phyloP scores from a whole-genome alignment of 2,113 vertebrate species.

The Xenus cinereus region DNA sequence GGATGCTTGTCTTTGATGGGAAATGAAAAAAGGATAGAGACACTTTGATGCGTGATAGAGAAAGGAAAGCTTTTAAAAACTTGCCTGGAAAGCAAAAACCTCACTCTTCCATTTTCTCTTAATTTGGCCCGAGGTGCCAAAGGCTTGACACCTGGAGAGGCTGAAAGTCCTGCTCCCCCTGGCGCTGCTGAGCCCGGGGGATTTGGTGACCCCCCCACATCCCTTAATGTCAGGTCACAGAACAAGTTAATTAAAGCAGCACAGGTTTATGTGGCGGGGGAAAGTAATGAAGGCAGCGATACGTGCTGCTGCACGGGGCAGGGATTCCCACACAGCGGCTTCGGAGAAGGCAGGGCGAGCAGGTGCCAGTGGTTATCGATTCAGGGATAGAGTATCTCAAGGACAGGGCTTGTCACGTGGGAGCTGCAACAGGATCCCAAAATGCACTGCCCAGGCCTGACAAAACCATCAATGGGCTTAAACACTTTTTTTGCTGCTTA shows the following conservation, averaged over 20 bases:
- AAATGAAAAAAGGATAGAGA: not conserved
- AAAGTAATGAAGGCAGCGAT: not conserved
- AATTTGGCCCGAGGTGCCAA: accelerated
- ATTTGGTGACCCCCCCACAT: not conserved
- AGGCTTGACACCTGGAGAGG: not conserved
- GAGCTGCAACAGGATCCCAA: not conserved
- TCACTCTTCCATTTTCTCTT: not conserved
- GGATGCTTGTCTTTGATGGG: not conserved
- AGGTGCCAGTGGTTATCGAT: constrained; percentile 13
- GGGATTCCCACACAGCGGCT: not conserved
- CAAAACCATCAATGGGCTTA: not conserved
- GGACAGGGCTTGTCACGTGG: not conserved
- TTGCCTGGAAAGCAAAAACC: not conserved
- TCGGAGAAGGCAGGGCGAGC: not conserved
- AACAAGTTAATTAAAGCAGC: not conserved
- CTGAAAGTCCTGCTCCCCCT: not conserved
- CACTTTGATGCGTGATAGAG: not conserved
- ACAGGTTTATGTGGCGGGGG: not conserved
- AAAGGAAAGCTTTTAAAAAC: not conserved
- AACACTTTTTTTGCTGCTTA: not conserved
- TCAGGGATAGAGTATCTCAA: not conserved
- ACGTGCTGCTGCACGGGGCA: not conserved
- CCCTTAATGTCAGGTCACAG: not conserved
- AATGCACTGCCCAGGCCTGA: not conserved
- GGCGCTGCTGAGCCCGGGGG: not conserved